These are phyloP conservation scores for Pampus argenteus DNA, from an alignment of 2,797 vertebrate species.

Conservation along the genomic window DNA sequence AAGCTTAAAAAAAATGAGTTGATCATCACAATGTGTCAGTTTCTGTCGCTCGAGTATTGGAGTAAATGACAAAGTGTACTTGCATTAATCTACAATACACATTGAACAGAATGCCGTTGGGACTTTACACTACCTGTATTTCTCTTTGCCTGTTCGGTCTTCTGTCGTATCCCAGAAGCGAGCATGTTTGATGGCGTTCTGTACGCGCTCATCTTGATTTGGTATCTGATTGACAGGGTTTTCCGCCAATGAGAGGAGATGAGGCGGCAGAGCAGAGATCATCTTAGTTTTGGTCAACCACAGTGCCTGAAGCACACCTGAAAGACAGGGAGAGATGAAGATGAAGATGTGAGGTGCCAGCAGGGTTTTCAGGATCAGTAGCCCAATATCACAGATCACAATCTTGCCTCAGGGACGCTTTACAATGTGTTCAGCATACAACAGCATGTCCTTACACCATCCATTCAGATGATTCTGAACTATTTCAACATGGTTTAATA, in stretches of 20 bases:
- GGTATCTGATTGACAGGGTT: slow-evolving; percentile 79
- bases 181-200: slow-evolving; percentile 84
- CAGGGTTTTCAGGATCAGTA: too few species aligned
- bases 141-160: slow-evolving; percentile 76
- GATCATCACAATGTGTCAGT: too few species aligned
- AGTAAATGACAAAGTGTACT: too few species aligned
- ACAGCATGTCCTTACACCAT: too few species aligned
- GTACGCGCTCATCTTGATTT: slow-evolving; percentile 85
- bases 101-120: too few species aligned
- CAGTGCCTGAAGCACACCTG: slow-evolving; percentile 92
- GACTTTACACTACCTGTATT: slow-evolving; percentile 85
- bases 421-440: too few species aligned
- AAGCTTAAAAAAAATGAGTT: too few species aligned
- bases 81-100: too few species aligned
- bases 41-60: too few species aligned
- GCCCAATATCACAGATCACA: too few species aligned
- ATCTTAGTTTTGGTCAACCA: slow-evolving; percentile 94
- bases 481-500: neutral
- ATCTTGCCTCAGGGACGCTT: too few species aligned
- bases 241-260: slow-evolving; percentile 77
- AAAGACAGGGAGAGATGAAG: neutral
- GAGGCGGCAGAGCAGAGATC: slow-evolving; percentile 86
- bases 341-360: neutral
- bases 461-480: too few species aligned
- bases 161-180: slow-evolving; percentile 90